Evolutionary conservation across 2,113 vertebrate genomes (phyloP), one percentile per base, ranked within the genome.

Genomic region (Gobio gobio): DNA sequence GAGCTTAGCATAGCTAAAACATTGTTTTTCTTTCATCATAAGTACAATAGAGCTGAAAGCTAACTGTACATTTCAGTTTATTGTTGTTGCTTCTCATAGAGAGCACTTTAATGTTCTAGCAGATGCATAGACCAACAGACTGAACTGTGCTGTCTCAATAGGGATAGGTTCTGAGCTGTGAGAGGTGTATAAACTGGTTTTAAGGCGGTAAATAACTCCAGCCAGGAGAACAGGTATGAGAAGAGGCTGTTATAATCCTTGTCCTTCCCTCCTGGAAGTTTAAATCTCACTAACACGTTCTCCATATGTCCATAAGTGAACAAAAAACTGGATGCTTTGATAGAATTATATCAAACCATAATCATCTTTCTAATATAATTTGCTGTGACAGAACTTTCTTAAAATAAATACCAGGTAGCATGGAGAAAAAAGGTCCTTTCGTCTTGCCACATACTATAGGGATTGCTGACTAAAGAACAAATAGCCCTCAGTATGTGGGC

Each of bases 181-280:
- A 64, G 56, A n/a, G 82, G 86, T 73, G 88, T 78, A 87, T 89
- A 90, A 91, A 92, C 92, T 91, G 91, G 89, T 93, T 87, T 89
- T 79, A 83, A 88, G 83, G 80, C 81, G 74, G 83, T 80, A 82
- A 88, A 88, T 89, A 87, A 86, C 68, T 83, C 78, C 84, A 91
- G 36, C 33, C 49, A 86, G 85, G 78, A 12, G 54, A 74, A 63
- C 86, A 88, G 49, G 89, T 85, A 33, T 64, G 58, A 66, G n/a
- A 20, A 72, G 33, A 10, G 14, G 81, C 63, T 78, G 76, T 89
- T 75, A 43, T 4, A 49, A 63, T 10, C 26, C 6, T 12, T 51
- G 20, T 68, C 54, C 24, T 29, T 81, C 40, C 58, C 77, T 63
- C 49, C 49, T 29, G 26, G 26, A 29, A 64, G 61, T 64, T 29